Conservation (phyloP, 2,888 invertebrate species). For the Priocnemis perturbator region DNA sequence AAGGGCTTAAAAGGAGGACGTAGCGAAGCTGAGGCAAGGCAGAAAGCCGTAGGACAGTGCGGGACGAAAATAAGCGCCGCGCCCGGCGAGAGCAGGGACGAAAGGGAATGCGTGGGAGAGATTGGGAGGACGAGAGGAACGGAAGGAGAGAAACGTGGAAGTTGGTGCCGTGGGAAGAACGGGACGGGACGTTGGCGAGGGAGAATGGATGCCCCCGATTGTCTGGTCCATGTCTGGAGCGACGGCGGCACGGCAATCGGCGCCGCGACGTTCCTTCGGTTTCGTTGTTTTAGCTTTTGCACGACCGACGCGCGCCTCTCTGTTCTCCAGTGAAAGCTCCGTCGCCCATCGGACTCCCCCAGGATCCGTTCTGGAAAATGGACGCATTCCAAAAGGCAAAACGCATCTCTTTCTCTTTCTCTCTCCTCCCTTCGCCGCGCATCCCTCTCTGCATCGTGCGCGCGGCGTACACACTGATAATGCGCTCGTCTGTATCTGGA, state of each 20-base stretch:
- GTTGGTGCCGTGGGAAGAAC: background rate
- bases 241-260: slow-evolving; percentile 24
- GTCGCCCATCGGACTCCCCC: slow-evolving; percentile 23
- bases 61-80: slow-evolving; percentile 8
- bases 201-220: slow-evolving; percentile 51
- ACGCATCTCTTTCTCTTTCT: background rate
- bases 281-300: slow-evolving; percentile 25
- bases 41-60: slow-evolving; percentile 16
- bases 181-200: slow-evolving; percentile 15
- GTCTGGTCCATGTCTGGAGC: slow-evolving; percentile 47
- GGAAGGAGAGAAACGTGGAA: background rate
- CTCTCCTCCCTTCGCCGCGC: slow-evolving; percentile 1
- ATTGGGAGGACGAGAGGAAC: background rate
- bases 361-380: slow-evolving; percentile 40
- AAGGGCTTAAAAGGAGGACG: slow-evolving; percentile 9
- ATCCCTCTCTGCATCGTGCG: slow-evolving; percentile 1
- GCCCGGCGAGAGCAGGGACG: slow-evolving; percentile 19
- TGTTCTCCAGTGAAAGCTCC: background rate
- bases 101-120: background rate
- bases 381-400: slow-evolving; percentile 44
- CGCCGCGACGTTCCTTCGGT: slow-evolving; percentile 30
- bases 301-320: background rate
- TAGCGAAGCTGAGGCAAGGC: slow-evolving; percentile 12
- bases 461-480: background rate
- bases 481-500: slow-evolving; percentile 2